phyloP scores from a whole-genome alignment of 2,113 vertebrate species.

The Oreotrochilus melanogaster region DNA sequence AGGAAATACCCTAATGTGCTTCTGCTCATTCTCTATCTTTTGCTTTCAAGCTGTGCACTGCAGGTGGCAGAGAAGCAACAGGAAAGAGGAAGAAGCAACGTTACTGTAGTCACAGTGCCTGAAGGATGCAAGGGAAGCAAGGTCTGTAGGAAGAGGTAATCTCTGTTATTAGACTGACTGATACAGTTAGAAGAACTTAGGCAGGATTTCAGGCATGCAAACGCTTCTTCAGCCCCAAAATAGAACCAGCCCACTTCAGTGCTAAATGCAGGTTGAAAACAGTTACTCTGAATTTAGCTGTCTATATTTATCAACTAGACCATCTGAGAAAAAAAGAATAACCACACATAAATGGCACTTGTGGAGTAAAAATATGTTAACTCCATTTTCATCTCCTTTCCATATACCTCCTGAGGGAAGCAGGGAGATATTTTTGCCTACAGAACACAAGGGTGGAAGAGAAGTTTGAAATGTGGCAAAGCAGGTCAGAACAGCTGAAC shows the following conservation, averaged over 20 bases:
- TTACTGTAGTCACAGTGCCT: not conserved
- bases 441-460: not conserved
- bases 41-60: slow-evolving; percentile 3
- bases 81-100: not conserved
- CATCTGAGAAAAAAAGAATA: slow-evolving; percentile 22
- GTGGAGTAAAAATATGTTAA: not conserved
- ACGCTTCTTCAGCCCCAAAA: not conserved
- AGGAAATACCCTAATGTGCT: not conserved
- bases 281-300: slow-evolving; percentile 46
- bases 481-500: not conserved
- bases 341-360: not conserved
- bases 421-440: slow-evolving; percentile 29
- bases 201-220: not conserved
- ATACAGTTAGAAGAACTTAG: slow-evolving; percentile 32
- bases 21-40: not conserved
- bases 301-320: slow-evolving; percentile 51
- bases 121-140: not conserved
- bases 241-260: slow-evolving; percentile 49
- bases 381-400: slow-evolving; percentile 10
- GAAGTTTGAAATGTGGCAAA: not conserved
- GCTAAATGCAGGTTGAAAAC: slow-evolving; percentile 49
- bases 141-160: slow-evolving; percentile 28
- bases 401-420: not conserved
- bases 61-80: slow-evolving; percentile 56
- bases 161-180: slow-evolving; percentile 51